Percentiles rank a stretch among this genome's conserved stretches.
phyloP scores from a whole-genome alignment of 2,113 vertebrate species.

The Peromyscus polionotus region DNA sequence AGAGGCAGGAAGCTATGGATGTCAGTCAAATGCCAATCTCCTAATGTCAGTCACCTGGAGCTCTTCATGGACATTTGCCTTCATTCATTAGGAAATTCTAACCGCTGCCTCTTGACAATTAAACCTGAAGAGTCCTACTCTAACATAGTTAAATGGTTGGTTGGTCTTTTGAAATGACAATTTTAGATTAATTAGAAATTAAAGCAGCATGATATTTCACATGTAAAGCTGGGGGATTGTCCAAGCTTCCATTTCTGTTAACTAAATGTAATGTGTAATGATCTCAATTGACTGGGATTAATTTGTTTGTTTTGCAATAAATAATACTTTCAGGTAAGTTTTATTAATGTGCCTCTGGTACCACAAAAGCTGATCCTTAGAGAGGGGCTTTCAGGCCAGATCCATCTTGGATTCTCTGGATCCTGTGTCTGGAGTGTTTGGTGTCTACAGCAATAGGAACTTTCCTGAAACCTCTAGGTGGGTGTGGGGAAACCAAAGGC shows the following conservation, averaged over 20 bases:
- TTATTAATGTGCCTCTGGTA: conserved; percentile 26
- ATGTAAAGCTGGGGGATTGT: not conserved
- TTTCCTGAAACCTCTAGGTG: not conserved
- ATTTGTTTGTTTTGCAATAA: conserved; percentile 52
- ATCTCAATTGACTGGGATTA: conserved; percentile 66
- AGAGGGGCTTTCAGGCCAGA: not conserved
- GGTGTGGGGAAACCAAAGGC: not conserved
- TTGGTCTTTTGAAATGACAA: conserved; percentile 66
- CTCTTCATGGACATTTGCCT: not conserved
- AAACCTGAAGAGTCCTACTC: conserved; percentile 52
- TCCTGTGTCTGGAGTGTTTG: not conserved
- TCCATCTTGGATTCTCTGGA: not conserved
- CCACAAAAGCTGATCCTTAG: not conserved
- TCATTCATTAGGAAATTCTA: conserved; percentile 55
- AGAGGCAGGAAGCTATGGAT: not conserved
- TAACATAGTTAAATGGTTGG: conserved; percentile 54
- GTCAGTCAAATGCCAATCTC: not conserved
- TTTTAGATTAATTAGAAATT: conserved; percentile 79
- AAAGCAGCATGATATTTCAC: not conserved
- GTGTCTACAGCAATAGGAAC: not conserved
- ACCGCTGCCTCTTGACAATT: conserved; percentile 29
- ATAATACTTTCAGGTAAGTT: conserved; percentile 53
- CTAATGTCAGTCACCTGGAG: not conserved
- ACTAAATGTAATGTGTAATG: conserved; percentile 59
- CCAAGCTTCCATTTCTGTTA: not conserved